These are phyloP conservation scores for Mus musculus DNA, from an alignment of 2,113 vertebrate genomes.

Conservation along the genomic window DNA sequence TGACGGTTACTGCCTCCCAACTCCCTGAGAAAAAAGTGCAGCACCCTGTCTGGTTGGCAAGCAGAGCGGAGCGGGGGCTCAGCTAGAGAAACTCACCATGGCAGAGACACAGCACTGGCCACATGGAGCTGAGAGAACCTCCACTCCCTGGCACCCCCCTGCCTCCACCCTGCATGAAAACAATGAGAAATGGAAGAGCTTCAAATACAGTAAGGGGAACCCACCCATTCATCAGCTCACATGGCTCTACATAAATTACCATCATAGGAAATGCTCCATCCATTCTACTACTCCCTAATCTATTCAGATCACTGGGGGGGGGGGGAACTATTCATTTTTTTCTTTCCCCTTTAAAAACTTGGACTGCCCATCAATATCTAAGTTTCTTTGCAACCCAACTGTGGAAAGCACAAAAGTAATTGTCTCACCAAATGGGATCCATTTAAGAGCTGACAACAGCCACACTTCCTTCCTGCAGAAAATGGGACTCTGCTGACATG, in stretches of 20 bases:
- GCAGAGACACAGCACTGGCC: background rate
- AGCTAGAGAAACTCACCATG: background rate
- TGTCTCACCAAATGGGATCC: background rate
- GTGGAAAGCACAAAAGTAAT: slow-evolving; percentile 36
- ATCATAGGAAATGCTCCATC: slow-evolving; percentile 36
- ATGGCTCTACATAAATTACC: slow-evolving; percentile 58
- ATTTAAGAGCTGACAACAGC: background rate
- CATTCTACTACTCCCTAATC: slow-evolving; percentile 46
- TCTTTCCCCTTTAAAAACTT: slow-evolving; percentile 37
- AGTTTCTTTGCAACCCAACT: slow-evolving; percentile 21
- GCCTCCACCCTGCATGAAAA: background rate
- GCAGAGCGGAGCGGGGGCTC: too few species aligned
- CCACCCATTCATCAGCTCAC: slow-evolving; percentile 22
- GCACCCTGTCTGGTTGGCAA: background rate
- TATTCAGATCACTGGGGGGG: slow-evolving; percentile 9
- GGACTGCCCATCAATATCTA: slow-evolving; percentile 53
- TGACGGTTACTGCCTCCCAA: background rate
- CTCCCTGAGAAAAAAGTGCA: background rate
- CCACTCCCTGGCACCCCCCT: background rate
- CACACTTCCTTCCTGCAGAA: background rate
- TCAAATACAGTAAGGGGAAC: background rate
- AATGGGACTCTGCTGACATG: background rate
- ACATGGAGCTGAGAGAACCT: background rate
- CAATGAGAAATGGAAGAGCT: background rate
- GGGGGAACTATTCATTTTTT: slow-evolving; percentile 52